These are phyloP conservation scores for Elephas maximus DNA, from an alignment of 2,113 vertebrate species.

Conservation along the genomic window DNA sequence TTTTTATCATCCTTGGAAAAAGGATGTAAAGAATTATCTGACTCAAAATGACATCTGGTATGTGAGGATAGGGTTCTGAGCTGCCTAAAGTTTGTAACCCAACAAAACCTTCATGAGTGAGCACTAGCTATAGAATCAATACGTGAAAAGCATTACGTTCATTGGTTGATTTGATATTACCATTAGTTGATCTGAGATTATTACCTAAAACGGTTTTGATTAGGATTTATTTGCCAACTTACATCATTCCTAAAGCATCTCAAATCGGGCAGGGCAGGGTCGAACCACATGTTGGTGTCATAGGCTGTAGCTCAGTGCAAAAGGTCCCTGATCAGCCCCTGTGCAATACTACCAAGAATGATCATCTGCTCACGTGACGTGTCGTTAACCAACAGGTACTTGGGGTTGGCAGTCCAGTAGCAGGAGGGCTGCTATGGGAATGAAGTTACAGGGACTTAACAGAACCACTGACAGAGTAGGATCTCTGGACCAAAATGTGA, in stretches of 20 bases:
- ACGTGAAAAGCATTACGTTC: neutral
- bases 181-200: constrained; percentile 24
- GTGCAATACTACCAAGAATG: constrained; percentile 4
- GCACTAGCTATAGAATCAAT: neutral
- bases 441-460: neutral
- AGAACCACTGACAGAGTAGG: neutral
- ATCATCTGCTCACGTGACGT: neutral
- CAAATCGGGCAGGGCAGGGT: neutral
- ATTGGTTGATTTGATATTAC: neutral
- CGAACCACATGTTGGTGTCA: neutral
- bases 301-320: neutral
- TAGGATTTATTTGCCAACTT: constrained; percentile 51
- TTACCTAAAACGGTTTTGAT: constrained; percentile 46
- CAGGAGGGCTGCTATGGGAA: neutral
- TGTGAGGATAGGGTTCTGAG: neutral
- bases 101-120: neutral
- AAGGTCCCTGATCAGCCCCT: neutral
- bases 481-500: neutral
- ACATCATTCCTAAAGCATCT: constrained; percentile 29
- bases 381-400: neutral
- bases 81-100: neutral
- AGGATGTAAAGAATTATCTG: neutral
- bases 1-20: constrained; percentile 30
- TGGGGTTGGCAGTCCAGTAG: neutral
- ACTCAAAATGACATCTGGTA: neutral